These are phyloP conservation scores for Ceratoteleas bidentatus DNA, from an alignment of 1,140 invertebrate genomes.

Conservation along the genomic window DNA sequence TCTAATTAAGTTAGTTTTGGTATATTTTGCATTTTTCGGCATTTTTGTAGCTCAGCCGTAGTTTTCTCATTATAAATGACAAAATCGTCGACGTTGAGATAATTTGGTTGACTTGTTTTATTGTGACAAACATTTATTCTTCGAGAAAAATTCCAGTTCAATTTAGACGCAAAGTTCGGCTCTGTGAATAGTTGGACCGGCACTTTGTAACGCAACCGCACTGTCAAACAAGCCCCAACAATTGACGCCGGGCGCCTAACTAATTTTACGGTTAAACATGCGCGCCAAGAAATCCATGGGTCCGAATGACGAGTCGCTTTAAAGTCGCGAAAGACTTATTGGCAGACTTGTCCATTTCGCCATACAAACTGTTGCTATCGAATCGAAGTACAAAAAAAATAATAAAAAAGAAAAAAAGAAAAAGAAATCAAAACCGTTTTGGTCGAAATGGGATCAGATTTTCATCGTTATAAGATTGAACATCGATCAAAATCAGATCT, in stretches of 20 bases:
- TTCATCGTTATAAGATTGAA: no score
- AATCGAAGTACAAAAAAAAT: no score
- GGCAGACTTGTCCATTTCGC: slow-evolving; percentile 6
- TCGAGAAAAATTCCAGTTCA: slow-evolving; percentile 18
- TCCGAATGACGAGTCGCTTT: slow-evolving; percentile 17
- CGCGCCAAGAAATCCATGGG: slow-evolving; percentile 34
- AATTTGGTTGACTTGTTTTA: not conserved
- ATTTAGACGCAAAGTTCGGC: slow-evolving; percentile 33
- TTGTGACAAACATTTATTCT: slow-evolving; percentile 32
- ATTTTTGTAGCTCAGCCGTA: no score
- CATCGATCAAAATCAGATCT: no score
- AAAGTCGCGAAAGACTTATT: slow-evolving; percentile 10
- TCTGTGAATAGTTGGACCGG: slow-evolving; percentile 32
- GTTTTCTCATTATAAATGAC: no score
- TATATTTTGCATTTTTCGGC: no score
- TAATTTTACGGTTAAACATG: slow-evolving; percentile 42
- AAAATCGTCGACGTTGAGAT: not conserved
- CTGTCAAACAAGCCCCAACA: slow-evolving; percentile 48
- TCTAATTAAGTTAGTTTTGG: no score
- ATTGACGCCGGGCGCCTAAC: slow-evolving; percentile 16
- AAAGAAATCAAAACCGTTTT: no score
- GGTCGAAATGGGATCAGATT: not conserved
- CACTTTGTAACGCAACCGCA: slow-evolving; percentile 50
- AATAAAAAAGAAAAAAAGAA: no score
- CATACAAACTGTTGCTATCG: no score